These are phyloP conservation scores for Epsilonema sp. DNA, from an alignment of 2,888 invertebrate species.

Conservation along the genomic window DNA sequence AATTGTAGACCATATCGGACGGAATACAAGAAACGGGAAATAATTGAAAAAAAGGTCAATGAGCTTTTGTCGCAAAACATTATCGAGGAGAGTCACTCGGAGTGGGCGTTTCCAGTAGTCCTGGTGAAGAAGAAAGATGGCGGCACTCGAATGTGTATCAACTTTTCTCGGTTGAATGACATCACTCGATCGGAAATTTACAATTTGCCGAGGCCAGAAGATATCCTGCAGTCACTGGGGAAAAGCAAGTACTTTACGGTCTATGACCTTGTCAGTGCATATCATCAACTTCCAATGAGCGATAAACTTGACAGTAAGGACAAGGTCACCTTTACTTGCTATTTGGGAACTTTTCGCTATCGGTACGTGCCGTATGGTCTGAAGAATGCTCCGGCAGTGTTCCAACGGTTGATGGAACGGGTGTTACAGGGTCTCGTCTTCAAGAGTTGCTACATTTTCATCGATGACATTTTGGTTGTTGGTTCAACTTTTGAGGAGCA, in stretches of 20 bases:
- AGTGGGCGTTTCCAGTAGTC: neutral
- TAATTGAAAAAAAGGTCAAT: neutral
- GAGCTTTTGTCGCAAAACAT: neutral
- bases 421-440: neutral
- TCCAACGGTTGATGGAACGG: conserved; percentile 9
- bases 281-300: conserved; percentile 9
- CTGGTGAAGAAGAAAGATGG: conserved; percentile 7
- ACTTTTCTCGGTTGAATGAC: conserved; percentile 10
- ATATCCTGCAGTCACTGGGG: conserved; percentile 8
- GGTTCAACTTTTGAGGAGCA: neutral
- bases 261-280: conserved; percentile 10
- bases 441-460: neutral
- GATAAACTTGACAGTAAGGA: conserved; percentile 1
- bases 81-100: neutral
- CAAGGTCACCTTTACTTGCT: conserved; percentile 9
- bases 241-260: conserved; percentile 4
- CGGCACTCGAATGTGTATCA: conserved; percentile 8
- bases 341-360: conserved; percentile 7
- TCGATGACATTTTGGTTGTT: neutral
- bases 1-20: too few relatives aligned
- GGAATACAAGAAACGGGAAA: neutral
- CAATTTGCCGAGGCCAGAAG: conserved; percentile 5
- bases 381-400: conserved; percentile 4
- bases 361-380: conserved; percentile 10
- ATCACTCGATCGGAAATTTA: conserved; percentile 5